These are phyloP conservation scores for Rhinella marina DNA, from an alignment of 2,797 vertebrate species.

Conservation along the genomic window DNA sequence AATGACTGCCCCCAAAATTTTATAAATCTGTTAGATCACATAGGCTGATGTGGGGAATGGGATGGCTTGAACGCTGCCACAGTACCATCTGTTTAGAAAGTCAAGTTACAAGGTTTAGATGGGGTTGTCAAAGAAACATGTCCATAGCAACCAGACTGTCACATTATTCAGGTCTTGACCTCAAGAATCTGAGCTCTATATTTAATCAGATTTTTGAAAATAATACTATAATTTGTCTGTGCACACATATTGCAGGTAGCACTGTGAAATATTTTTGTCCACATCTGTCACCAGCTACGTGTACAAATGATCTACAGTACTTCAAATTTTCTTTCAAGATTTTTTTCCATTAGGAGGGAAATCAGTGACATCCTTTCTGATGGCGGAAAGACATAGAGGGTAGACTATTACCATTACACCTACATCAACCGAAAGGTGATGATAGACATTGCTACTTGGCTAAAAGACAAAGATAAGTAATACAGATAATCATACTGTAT, in stretches of 20 bases:
- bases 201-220: not conserved
- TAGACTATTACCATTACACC: conserved; percentile 26
- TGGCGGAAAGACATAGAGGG: not conserved
- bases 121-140: not conserved
- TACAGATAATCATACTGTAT: conserved; percentile 8
- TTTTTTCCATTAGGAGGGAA: conserved; percentile 38
- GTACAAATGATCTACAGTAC: not conserved
- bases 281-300: conserved; percentile 11
- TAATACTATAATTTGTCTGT: not conserved
- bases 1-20: too few species aligned
- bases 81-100: not conserved
- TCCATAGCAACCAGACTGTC: not conserved
- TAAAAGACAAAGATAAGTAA: conserved; percentile 29
- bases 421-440: conserved; percentile 25
- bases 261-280: not conserved
- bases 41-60: not conserved
- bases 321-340: conserved; percentile 15
- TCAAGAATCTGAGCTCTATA: not conserved
- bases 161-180: not conserved
- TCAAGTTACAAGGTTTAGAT: not conserved
- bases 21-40: too few species aligned
- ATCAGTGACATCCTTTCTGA: conserved; percentile 22
- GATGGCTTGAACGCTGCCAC: not conserved
- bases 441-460: conserved; percentile 29
- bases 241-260: not conserved